Conservation (phyloP, 2,797 vertebrate genomes). For the Pseudopleuronectes americanus region DNA sequence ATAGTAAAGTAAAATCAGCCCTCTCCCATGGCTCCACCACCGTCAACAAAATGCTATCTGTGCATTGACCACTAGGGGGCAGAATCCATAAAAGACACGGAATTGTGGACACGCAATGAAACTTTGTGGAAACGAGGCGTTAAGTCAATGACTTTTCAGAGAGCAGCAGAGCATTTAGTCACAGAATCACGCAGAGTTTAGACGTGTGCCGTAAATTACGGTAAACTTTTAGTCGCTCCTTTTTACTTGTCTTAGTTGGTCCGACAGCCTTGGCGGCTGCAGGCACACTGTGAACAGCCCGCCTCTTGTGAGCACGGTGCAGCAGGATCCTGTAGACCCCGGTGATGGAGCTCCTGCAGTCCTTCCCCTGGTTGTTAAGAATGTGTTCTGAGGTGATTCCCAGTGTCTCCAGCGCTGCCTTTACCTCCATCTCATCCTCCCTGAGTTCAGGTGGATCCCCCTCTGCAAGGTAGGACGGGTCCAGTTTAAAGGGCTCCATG, state of each 20-base stretch:
- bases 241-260: conserved; percentile 75
- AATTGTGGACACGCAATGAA: no score
- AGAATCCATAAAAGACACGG: no score
- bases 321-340: conserved; percentile 94
- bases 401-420: conserved; percentile 85
- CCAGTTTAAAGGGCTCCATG: conserved; percentile 90
- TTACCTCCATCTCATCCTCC: conserved; percentile 91
- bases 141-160: conserved; percentile 15
- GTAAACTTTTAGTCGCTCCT: conserved; percentile 83
- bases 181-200: conserved; percentile 97
- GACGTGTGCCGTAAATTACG: conserved; percentile 90
- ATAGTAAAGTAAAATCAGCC: no score
- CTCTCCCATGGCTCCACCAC: no score
- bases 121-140: no score
- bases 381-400: conserved; percentile 94
- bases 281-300: conserved; percentile 86
- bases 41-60: no score
- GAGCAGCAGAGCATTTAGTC: conserved; percentile 61
- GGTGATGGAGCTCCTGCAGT: conserved; percentile 91
- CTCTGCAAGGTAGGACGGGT: conserved; percentile 90
- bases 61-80: no score
- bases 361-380: conserved; percentile 90
- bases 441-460: conserved; percentile 74
- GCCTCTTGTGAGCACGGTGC: conserved; percentile 90
- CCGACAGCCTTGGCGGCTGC: conserved; percentile 77